phyloP scores from a whole-genome alignment of 2,113 vertebrate genomes.

The Trematocara nigrifrons region DNA sequence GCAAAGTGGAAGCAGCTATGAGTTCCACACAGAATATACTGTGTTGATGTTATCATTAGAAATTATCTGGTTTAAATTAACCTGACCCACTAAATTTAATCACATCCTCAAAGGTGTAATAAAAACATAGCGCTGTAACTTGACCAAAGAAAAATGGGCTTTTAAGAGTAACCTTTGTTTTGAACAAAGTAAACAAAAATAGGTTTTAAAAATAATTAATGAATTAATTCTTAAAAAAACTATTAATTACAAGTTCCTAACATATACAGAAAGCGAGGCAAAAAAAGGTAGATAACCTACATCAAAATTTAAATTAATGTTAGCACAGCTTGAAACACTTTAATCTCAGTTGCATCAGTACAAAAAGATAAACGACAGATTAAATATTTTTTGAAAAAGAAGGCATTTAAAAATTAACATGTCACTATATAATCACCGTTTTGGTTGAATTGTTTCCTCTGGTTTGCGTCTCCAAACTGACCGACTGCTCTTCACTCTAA shows the following conservation, averaged over 20 bases:
- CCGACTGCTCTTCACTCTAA: background rate
- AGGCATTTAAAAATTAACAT: too few relatives aligned
- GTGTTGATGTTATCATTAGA: accelerated
- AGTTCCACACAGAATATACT: accelerated
- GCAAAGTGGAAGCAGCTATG: background rate
- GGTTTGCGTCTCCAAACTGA: background rate
- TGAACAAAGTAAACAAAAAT: background rate
- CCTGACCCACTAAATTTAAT: background rate
- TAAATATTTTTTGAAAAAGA: too few relatives aligned
- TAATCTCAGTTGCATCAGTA: background rate
- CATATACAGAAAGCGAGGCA: background rate
- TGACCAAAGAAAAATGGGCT: background rate
- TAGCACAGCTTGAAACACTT: background rate
- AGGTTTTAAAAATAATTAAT: background rate
- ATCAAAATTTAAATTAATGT: background rate
- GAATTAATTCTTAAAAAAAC: accelerated
- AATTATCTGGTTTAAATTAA: background rate
- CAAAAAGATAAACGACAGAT: background rate
- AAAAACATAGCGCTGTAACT: background rate
- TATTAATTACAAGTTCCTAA: background rate
- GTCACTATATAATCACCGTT: background rate
- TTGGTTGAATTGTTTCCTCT: background rate
- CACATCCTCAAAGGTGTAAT: background rate
- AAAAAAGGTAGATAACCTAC: background rate
- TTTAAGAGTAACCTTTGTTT: background rate